Evolutionary conservation across 2,797 vertebrate species (phyloP).

Genomic region (Pseudochaenichthys georgianus): DNA sequence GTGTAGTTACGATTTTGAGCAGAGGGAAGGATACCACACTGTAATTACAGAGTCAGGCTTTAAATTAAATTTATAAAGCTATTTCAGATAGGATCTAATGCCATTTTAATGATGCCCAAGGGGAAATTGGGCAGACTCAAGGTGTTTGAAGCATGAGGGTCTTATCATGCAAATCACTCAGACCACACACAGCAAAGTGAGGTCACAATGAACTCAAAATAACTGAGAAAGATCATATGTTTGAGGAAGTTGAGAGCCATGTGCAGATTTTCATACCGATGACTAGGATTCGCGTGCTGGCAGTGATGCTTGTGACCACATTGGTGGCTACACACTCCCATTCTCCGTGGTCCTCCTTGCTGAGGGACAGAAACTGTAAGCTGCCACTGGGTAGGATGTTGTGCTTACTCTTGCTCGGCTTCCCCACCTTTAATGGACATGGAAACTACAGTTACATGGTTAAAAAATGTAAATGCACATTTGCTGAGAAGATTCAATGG

Average conservation of each 20-base stretch:
- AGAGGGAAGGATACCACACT: slow-evolving; percentile 5
- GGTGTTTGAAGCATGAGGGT: slow-evolving; percentile 47
- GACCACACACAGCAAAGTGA: slow-evolving; percentile 28
- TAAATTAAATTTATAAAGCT: slow-evolving; percentile 51
- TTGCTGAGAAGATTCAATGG: neutral
- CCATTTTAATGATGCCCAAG: slow-evolving; percentile 52
- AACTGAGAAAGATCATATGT: slow-evolving; percentile 17
- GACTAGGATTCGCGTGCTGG: slow-evolving; percentile 98
- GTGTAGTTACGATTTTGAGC: slow-evolving; percentile 20
- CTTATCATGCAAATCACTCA: slow-evolving; percentile 37
- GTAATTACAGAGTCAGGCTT: slow-evolving; percentile 43
- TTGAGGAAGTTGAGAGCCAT: slow-evolving; percentile 28
- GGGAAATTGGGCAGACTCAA: slow-evolving; percentile 45
- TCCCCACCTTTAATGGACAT: slow-evolving; percentile 90
- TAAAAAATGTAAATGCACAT: slow-evolving; percentile 7
- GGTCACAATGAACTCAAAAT: slow-evolving; percentile 35
- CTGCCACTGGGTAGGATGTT: slow-evolving; percentile 95
- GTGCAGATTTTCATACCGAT: slow-evolving; percentile 86
- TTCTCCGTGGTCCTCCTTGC: slow-evolving; percentile 99
- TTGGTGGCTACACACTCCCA: slow-evolving; percentile 99
- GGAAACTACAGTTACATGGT: slow-evolving; percentile 33
- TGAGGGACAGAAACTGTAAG: slow-evolving; percentile 96
- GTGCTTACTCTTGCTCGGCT: slow-evolving; percentile 99
- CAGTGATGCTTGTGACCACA: slow-evolving; percentile 99
- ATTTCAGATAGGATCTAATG: slow-evolving; percentile 60